These are phyloP conservation scores for Patella depressa DNA, from an alignment of 2,888 invertebrate species.

Conservation along the genomic window DNA sequence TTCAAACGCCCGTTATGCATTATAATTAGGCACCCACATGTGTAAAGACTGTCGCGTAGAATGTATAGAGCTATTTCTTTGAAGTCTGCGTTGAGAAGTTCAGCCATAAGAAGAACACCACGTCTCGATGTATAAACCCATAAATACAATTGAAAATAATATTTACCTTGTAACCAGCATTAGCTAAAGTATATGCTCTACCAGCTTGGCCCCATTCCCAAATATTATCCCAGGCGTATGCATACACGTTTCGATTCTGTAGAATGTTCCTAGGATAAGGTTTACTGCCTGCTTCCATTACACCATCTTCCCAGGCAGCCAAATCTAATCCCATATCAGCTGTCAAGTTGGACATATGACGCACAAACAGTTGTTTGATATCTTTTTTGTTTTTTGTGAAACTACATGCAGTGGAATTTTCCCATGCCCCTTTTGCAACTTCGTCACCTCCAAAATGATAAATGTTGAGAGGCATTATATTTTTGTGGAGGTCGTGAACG, in stretches of 20 bases:
- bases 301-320: constrained; percentile 61
- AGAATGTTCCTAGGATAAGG: constrained; percentile 33
- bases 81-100: too few relatives aligned
- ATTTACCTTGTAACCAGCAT: constrained; percentile 52
- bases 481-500: constrained; percentile 47
- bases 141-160: too few relatives aligned
- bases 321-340: constrained; percentile 38
- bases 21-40: too few relatives aligned
- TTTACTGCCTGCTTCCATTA: constrained; percentile 32
- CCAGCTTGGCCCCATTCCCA: constrained; percentile 46
- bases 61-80: too few relatives aligned
- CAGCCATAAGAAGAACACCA: too few relatives aligned
- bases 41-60: too few relatives aligned
- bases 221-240: constrained; percentile 52
- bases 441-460: constrained; percentile 65
- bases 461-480: constrained; percentile 49
- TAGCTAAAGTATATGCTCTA: constrained; percentile 50
- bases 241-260: constrained; percentile 35
- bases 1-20: too few relatives aligned
- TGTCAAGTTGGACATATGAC: constrained; percentile 38
- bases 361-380: constrained; percentile 38
- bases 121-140: too few relatives aligned
- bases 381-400: constrained; percentile 30
- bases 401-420: constrained; percentile 43
- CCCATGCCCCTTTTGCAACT: constrained; percentile 54